A percentile compares a stretch with the other conserved stretches of the same genome.
Evolutionary conservation across 2,113 vertebrate species (phyloP).

Genomic region (Ptyas mucosa): DNA sequence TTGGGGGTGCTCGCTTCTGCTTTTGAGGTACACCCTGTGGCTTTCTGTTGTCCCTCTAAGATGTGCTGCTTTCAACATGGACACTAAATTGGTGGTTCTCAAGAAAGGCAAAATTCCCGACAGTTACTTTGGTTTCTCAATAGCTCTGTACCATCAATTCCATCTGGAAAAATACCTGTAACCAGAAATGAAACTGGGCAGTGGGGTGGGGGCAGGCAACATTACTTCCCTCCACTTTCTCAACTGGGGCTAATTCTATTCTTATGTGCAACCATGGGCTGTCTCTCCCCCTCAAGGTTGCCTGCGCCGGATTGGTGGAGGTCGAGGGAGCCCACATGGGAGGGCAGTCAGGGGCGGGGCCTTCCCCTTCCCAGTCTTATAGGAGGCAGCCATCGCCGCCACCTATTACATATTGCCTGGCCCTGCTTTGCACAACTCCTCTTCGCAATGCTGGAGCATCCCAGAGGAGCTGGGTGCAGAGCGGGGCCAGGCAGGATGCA

Average conservation of each 20-base stretch:
- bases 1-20: slow-evolving; percentile 4
- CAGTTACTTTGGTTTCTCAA: slow-evolving; percentile 88
- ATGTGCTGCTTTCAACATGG: slow-evolving; percentile 81
- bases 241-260: background rate
- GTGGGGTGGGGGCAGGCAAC: background rate
- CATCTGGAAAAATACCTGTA: slow-evolving; percentile 76
- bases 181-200: slow-evolving; percentile 70
- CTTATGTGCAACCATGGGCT: background rate
- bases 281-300: background rate
- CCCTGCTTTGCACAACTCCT: rapidly evolving
- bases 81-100: slow-evolving; percentile 81
- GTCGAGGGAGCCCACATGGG: background rate
- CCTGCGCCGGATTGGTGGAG: background rate
- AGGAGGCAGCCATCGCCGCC: background rate
- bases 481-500: background rate
- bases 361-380: background rate
- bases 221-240: too few species aligned
- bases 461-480: background rate
- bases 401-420: background rate
- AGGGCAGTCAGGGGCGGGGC: background rate
- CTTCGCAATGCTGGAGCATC: background rate
- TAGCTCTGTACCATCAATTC: slow-evolving; percentile 82
- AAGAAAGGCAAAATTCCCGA: slow-evolving; percentile 77
- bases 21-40: slow-evolving; percentile 16
- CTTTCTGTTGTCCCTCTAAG: slow-evolving; percentile 21